Base-by-base conservation (phyloP, 2,797 vertebrate genomes). In the Pelodytes ibericus region DNA sequence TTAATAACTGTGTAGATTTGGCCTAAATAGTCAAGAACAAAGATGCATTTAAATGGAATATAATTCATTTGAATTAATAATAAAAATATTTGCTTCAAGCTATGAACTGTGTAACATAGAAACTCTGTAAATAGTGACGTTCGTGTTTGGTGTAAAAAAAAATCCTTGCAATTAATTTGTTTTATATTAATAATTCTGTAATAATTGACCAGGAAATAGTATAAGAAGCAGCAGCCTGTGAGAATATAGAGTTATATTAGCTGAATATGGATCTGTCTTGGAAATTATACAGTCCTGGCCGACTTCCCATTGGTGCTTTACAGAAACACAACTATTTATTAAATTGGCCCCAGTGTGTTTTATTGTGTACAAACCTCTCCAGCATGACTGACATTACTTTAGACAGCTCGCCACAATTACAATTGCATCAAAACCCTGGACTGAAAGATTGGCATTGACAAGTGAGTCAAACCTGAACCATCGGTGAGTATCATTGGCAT, bases 271-370 rank as follows among this genome's bases (percentile, higher is more conserved):
- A 73, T 69, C 59, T 29, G 31, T 29, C n/a, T 69, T 57, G n/a
- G n/a, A 69, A 79, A 79, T 79, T 44, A 79, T 73, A 63, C 64
- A 31, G 47, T 69, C 44, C 41, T 73, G 77, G 71, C 58, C 33
- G 53, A 33, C 16, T 41, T 67, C 71, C 71, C 71, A 79, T 73
- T 69, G 71, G 77, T 62, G 58, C 71, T 63, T n/a, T 63, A 13
- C 30, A 73, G 64, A 30, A 79, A 74, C 77, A 73, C 71, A 79
- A 79, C 73, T 73, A 79, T 79, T 63, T 68, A 73, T 62, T 79
- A 73, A 79, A 79, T 79, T 79, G 77, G 77, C 77, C 77, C 77
- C 77, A 79, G 63, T 79, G 77, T 74, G 77, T 79, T 73, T 79
- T 79, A 79, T 79, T 62, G 64, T 39, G 77, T 44, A 47, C 33